These are phyloP conservation scores for Acanthurus tractus DNA, from an alignment of 2,797 vertebrate species.

Conservation along the genomic window DNA sequence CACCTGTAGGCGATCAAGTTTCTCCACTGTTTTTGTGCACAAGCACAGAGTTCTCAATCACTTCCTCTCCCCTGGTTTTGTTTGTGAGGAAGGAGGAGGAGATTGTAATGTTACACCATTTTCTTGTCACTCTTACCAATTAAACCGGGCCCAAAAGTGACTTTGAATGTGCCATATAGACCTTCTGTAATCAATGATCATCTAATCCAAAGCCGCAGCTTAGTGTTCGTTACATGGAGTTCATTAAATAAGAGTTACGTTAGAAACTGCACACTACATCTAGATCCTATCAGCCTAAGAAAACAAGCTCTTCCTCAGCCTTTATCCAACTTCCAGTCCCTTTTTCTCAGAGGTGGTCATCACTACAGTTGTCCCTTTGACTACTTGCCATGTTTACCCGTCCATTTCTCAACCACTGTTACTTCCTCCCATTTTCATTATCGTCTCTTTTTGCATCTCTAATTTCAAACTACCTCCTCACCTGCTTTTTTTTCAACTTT, in stretches of 20 bases:
- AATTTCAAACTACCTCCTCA: constrained; percentile 26
- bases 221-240: constrained; percentile 52
- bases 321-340: background rate
- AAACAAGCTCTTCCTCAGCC: constrained; percentile 29
- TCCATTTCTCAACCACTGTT: background rate
- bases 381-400: background rate
- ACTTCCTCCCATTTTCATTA: background rate
- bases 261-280: constrained; percentile 14
- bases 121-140: constrained; percentile 54
- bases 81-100: constrained; percentile 2
- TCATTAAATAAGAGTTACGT: constrained; percentile 56
- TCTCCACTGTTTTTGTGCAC: constrained; percentile 11
- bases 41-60: background rate
- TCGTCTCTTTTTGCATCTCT: constrained; percentile 10
- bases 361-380: no score
- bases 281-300: constrained; percentile 41
- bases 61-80: constrained; percentile 9
- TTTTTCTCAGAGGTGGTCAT: background rate
- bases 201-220: constrained; percentile 42
- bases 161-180: constrained; percentile 17
- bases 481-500: constrained; percentile 28
- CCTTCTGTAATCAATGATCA: constrained; percentile 55
- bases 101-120: constrained; percentile 21
- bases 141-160: constrained; percentile 43
- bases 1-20: constrained; percentile 20